Conservation (phyloP, 2,888 invertebrate genomes). For the Apamea anceps region DNA sequence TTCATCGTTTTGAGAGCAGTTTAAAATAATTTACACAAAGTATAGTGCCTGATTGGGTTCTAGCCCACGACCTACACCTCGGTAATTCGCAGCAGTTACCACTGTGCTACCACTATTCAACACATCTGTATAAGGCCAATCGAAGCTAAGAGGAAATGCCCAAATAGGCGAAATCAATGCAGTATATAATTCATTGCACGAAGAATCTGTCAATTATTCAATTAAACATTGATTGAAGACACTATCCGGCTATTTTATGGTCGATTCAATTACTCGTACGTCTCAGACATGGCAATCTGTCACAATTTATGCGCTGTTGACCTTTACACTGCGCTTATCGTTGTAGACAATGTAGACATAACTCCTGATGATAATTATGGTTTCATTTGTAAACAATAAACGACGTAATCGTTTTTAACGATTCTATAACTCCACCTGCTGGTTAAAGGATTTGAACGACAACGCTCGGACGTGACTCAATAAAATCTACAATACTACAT, state of each 20-base stretch:
- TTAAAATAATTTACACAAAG: too few species aligned
- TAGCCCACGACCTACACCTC: too few species aligned
- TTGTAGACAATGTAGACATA: slow-evolving; percentile 24
- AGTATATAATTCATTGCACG: not conserved
- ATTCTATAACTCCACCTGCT: not conserved
- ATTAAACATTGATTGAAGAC: slow-evolving; percentile 10
- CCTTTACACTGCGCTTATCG: slow-evolving; percentile 28
- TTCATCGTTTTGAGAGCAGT: too few species aligned
- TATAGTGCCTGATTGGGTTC: too few species aligned
- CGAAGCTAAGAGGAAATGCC: not conserved
- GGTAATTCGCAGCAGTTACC: too few species aligned
- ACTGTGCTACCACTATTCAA: too few species aligned
- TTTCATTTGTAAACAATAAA: slow-evolving; percentile 27
- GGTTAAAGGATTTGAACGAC: too few species aligned
- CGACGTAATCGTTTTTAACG: not conserved
- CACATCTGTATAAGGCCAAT: not conserved
- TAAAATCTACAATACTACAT: not conserved
- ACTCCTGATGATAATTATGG: slow-evolving; percentile 15
- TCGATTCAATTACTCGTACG: slow-evolving; percentile 30
- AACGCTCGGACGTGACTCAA: not conserved
- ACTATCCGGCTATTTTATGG: slow-evolving; percentile 14
- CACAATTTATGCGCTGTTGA: slow-evolving; percentile 29
- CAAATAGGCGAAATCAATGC: not conserved
- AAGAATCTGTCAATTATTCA: not conserved
- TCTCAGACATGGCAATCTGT: slow-evolving; percentile 28